Conservation (phyloP, 2,113 vertebrate species). For the Pterocles gutturalis region DNA sequence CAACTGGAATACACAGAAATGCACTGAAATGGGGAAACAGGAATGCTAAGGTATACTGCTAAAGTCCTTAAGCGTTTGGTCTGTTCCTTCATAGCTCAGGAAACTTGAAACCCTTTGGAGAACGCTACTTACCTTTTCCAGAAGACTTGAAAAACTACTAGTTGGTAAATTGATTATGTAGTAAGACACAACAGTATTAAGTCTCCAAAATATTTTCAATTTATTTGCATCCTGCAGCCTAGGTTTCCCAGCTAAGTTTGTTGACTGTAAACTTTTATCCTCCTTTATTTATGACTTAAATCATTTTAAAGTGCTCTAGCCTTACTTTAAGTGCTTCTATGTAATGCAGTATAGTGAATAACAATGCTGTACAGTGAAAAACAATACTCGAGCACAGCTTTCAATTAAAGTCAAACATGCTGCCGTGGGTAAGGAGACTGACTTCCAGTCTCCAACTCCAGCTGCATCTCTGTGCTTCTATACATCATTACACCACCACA, state of each 20-base stretch:
- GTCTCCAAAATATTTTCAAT: slow-evolving; percentile 38
- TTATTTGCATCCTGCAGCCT: slow-evolving; percentile 25
- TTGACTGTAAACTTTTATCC: slow-evolving; percentile 63
- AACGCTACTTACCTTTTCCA: slow-evolving; percentile 57
- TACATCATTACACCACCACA: slow-evolving; percentile 47
- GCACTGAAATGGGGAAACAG: not conserved
- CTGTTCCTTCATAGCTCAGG: not conserved
- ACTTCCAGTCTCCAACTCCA: slow-evolving; percentile 52
- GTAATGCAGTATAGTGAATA: slow-evolving; percentile 56
- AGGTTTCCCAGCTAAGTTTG: slow-evolving; percentile 53
- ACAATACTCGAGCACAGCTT: slow-evolving; percentile 65
- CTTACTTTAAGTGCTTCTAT: slow-evolving; percentile 64
- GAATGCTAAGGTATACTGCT: not conserved
- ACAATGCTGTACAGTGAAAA: slow-evolving; percentile 60
- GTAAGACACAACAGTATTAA: slow-evolving; percentile 18
- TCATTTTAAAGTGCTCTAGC: slow-evolving; percentile 53
- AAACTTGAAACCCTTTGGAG: slow-evolving; percentile 42
- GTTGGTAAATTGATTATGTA: slow-evolving; percentile 56
- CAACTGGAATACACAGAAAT: not conserved
- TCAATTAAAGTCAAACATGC: slow-evolving; percentile 60
- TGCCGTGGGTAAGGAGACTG: slow-evolving; percentile 54
- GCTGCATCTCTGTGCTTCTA: slow-evolving; percentile 36
- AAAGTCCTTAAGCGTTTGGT: slow-evolving; percentile 44
- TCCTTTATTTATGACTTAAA: slow-evolving; percentile 66
- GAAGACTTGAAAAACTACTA: slow-evolving; percentile 47